Base-by-base conservation (phyloP, 2,113 vertebrate species). In the Bubo blakistoni region DNA sequence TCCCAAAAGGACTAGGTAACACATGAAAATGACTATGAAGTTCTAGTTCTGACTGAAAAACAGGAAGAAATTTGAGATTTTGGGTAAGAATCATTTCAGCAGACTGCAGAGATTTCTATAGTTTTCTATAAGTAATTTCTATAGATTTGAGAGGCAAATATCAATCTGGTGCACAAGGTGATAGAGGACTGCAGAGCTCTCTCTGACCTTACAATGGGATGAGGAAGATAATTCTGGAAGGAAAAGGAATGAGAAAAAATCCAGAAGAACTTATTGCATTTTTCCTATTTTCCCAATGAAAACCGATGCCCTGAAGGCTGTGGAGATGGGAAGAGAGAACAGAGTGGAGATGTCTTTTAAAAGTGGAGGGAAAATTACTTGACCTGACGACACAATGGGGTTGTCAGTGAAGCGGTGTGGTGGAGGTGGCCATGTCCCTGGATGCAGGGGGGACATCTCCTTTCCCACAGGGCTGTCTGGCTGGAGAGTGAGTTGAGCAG, bases 341-440 rank as follows among this genome's bases (percentile, higher is more conserved):
- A 13, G 14, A 5, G 6, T 5, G 19, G 32, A 54, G 71, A 11
- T 0, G 3, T 5, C 7, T 1, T 83, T 80, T 55, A 24, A 2
- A 77, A 13, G 57, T 24, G 9, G 16, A 30, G 17, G 20, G 29
- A 1, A 5, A 22, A 3, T 3, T 44, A 2, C 0, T 2, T 42
- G 58, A 27, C 13, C 36, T 44, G 63, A 7, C 11, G 11, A 42
- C 11, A 13, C 6, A 26, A 2, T 3, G 20, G 66, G 13, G 36
- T 1, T 46, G 13, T 10, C 11, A 19, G 10, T 0, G 10, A 16
- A 29, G 55, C 5, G 1, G 8, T 0, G 54, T 11, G 59, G 19
- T 57, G 46, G 49, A 72, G 47, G 16, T 59, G 67, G 26, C 26
- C 3, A 0, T 8, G n/a, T 17, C 42, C 38, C 20, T 52, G 34